Percentiles rank a stretch among this genome's conserved stretches.
Conservation (phyloP, 1,140 invertebrate species). For the Druon quercuslanigerum region DNA sequence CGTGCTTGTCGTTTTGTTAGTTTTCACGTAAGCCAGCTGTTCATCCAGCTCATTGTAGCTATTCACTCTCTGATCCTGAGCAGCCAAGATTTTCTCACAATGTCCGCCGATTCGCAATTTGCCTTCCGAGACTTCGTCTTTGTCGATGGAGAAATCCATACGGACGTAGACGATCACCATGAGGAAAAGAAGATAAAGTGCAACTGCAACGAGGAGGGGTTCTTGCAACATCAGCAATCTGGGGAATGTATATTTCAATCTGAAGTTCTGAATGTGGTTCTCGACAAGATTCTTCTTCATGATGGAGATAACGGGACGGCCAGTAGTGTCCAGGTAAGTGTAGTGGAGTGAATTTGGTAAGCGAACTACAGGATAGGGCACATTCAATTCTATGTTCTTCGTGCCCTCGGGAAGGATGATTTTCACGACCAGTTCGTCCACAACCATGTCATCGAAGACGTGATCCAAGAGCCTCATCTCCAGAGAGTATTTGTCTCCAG, state of each 20-base stretch:
- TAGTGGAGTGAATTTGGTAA: slow-evolving; percentile 87
- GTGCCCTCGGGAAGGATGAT: slow-evolving; percentile 97
- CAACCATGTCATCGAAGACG: slow-evolving; percentile 96
- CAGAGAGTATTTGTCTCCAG: slow-evolving; percentile 87
- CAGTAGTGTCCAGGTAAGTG: slow-evolving; percentile 97
- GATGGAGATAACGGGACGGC: slow-evolving; percentile 91
- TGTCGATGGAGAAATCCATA: slow-evolving; percentile 94
- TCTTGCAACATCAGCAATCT: slow-evolving; percentile 91
- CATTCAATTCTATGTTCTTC: slow-evolving; percentile 86
- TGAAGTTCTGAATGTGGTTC: slow-evolving; percentile 95
- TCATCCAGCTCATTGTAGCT: slow-evolving; percentile 82
- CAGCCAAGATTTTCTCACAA: slow-evolving; percentile 77
- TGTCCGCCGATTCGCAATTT: slow-evolving; percentile 76
- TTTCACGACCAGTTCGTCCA: slow-evolving; percentile 92
- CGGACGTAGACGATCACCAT: slow-evolving; percentile 95
- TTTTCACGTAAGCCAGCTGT: slow-evolving; percentile 80
- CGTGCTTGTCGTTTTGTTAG: slow-evolving; percentile 78
- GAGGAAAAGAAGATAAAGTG: slow-evolving; percentile 94
- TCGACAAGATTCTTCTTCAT: slow-evolving; percentile 94
- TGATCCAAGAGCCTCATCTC: slow-evolving; percentile 97
- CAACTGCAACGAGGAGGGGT: slow-evolving; percentile 90
- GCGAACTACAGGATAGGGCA: slow-evolving; percentile 89
- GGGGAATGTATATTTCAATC: slow-evolving; percentile 93
- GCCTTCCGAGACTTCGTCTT: slow-evolving; percentile 78
- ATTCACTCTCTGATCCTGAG: slow-evolving; percentile 79